Base-by-base conservation (phyloP, 2,797 vertebrate species). In the Enteromius mattozi region DNA sequence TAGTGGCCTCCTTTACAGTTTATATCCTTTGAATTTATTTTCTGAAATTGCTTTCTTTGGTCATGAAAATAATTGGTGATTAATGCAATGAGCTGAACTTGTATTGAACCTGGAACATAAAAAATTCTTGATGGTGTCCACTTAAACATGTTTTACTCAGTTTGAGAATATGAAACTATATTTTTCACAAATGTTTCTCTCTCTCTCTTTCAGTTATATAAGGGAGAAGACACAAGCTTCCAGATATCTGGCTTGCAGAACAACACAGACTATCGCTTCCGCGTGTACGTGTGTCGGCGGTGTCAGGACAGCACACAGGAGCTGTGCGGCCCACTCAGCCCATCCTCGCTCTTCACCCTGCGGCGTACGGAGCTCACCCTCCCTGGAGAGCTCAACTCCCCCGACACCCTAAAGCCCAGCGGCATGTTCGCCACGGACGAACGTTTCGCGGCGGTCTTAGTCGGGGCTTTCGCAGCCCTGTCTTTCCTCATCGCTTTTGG, bases 231-330 rank as follows among this genome's bases (percentile, higher is more conserved):
- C 75, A 95, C 94, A 56, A 90, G 92, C 37, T 99, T 97, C 96
- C 97, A 99, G 81, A 96, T 98, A 94, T 95, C 97, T 88, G 96
- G 97, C 91, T 96, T 99, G 90, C 98, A 99, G 93, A 91, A 91
- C 90, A 98, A 98, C 96, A 97, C 95, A 40, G 98, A 99, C 94
- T 99, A 99, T 92, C 95, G 98, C 69, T 99, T 99, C 93, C 97
- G 98, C 0, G 97, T 99, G 84, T 97, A 96, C 24, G 96, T 95
- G 59, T 98, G 97, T 90, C 97, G 98, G 59, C 96, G 96, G 77
- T 99, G 98, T 93, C 92, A 93, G 92, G 97, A 97, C 89, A 95
- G 94, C 30, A 94, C 96, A 89, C 97, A 98, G 95, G 98, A 99
- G 92, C 96, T 99, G 80, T 96, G 95, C 51, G 97, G 98, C 45